Base-by-base conservation (phyloP, 2,888 invertebrate species). In the Fissipunctia ypsillon region DNA sequence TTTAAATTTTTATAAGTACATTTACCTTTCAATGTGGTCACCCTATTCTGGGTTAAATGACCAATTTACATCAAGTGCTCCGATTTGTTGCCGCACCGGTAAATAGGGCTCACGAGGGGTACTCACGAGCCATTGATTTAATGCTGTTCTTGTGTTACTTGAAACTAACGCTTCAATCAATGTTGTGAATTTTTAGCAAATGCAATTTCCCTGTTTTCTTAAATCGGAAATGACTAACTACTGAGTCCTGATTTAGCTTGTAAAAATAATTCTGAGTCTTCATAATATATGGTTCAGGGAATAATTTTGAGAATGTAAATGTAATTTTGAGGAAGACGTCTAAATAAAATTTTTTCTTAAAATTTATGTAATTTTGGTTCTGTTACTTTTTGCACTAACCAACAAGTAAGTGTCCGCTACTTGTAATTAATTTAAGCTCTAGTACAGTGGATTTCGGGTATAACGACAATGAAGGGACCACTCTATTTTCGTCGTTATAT, bases 41-140 rank as follows among this genome's bases (percentile, higher is more conserved):
- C 79, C 74, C 83, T 84, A 87, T 87, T 86, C 80, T 87, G 78
- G 75, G 78, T 83, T 88, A 84, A 78, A 81, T 74, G 78, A 73
- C 64, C 80, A 86, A 88, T 88, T 88, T 86, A 82, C 83, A 76
- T 70, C 66, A 65, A 75, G 69, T 72, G 69, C 73, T 59, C 54
- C 48, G 72, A 84, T 86, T 78, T 54, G 61, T 76, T 52, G 43
- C 50, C 10, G 14, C 19, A 16, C n/a, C 31, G 25, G 10, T 45
- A 63, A 83, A 35, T 63, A 66, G 48, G 52, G 78, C 45, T 61
- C 59, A n/a, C n/a, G n/a, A n/a, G n/a, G n/a, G 64, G 45, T 56
- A 38, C 25, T 54, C 54, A 82, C 54, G n/a, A 52, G 25, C 25
- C 45, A 22, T 41, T 56, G 38, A 52, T 52, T 59, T 52, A 78